These are phyloP conservation scores for Bothrops jararaca DNA, from an alignment of 2,113 vertebrate species.

Conservation along the genomic window DNA sequence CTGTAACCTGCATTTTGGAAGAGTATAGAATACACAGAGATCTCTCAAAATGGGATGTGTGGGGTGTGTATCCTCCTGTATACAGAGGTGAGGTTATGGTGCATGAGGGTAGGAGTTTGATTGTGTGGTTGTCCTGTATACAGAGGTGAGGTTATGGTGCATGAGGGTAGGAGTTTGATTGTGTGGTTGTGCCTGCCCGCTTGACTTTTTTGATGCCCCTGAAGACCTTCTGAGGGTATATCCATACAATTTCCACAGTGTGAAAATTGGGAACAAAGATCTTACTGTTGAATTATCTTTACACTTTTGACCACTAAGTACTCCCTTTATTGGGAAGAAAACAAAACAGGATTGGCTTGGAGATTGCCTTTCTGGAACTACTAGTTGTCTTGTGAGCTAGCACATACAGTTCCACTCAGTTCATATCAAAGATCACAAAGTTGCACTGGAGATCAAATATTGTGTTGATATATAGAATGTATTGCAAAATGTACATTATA, in stretches of 20 bases:
- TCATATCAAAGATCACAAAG: neutral
- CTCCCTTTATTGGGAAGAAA: too few species aligned
- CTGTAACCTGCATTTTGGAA: neutral
- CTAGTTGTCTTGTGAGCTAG: too few species aligned
- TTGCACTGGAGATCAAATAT: neutral
- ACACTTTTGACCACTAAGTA: too few species aligned
- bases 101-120: neutral
- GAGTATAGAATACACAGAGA: neutral
- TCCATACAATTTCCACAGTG: neutral
- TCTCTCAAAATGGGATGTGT: neutral
- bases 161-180: too few species aligned
- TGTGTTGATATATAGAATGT: neutral
- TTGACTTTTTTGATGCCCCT: neutral
- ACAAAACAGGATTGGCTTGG: too few species aligned
- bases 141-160: too few species aligned
- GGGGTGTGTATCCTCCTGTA: neutral
- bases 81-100: neutral
- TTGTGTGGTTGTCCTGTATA: neutral
- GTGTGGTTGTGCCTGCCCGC: too few species aligned
- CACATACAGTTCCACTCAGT: neutral
- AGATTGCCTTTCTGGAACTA: too few species aligned
- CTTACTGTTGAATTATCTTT: neutral
- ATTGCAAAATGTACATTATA: neutral
- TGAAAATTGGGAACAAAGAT: neutral
- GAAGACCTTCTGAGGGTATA: neutral